phyloP scores from a whole-genome alignment of 2,797 vertebrate genomes.

The Gastrophryne carolinensis region DNA sequence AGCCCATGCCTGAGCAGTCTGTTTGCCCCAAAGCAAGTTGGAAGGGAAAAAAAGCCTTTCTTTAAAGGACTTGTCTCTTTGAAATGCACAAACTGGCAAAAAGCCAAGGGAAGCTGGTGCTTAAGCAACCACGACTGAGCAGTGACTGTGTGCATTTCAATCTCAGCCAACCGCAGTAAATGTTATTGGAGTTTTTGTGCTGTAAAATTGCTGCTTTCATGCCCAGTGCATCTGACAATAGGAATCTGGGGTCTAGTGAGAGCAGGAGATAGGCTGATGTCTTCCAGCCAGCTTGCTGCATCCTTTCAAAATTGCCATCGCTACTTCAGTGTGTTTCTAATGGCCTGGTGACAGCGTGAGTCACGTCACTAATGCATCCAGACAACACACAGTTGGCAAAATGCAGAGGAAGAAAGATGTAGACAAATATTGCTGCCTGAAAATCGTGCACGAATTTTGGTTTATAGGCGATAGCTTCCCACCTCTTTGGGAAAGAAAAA shows the following conservation, averaged over 20 bases:
- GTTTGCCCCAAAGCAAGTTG: constrained; percentile 71
- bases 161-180: constrained; percentile 72
- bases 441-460: constrained; percentile 1
- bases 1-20: constrained; percentile 70
- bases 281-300: constrained; percentile 65
- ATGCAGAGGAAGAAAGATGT: constrained; percentile 13
- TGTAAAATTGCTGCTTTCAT: constrained; percentile 87
- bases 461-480: constrained; percentile 17
- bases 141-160: constrained; percentile 69
- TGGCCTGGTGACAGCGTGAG: constrained; percentile 63
- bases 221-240: constrained; percentile 80
- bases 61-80: constrained; percentile 72
- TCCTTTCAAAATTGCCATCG: constrained; percentile 60
- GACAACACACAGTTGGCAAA: constrained; percentile 54
- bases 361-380: constrained; percentile 54
- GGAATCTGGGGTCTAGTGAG: constrained; percentile 68
- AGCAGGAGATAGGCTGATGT: constrained; percentile 59
- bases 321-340: constrained; percentile 59
- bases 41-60: constrained; percentile 68
- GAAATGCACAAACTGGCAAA: constrained; percentile 68
- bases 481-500: not conserved
- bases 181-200: constrained; percentile 81
- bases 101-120: constrained; percentile 74
- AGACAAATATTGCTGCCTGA: constrained; percentile 49
- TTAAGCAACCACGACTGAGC: constrained; percentile 75